Conservation (phyloP, 2,888 invertebrate genomes). For the Trichogramma dendrolimi region DNA sequence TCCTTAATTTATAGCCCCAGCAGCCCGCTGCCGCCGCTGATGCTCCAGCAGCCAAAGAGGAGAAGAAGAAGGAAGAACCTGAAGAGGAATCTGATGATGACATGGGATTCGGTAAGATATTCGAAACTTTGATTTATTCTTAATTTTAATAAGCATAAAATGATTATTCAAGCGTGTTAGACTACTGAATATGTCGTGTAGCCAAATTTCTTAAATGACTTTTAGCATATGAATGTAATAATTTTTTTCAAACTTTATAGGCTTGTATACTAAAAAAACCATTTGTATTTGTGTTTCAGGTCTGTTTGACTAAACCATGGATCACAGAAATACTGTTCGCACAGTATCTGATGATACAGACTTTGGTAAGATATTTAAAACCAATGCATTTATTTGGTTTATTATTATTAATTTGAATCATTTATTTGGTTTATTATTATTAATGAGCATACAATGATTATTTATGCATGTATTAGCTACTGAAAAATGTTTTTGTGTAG, state of each 20-base stretch:
- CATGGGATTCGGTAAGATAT: slow-evolving; percentile 80
- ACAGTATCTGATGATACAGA: no score
- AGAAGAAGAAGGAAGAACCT: slow-evolving; percentile 75
- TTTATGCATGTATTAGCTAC: slow-evolving; percentile 61
- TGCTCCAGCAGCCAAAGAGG: slow-evolving; percentile 64
- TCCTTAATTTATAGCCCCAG: slow-evolving; percentile 32
- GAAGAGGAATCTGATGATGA: slow-evolving; percentile 85
- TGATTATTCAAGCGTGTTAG: slow-evolving; percentile 61
- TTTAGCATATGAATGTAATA: slow-evolving; percentile 19
- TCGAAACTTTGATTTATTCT: slow-evolving; percentile 12
- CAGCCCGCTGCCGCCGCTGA: slow-evolving; percentile 60
- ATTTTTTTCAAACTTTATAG: slow-evolving; percentile 4
- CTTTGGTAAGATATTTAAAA: neutral
- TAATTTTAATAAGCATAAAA: slow-evolving; percentile 31
- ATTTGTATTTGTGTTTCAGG: slow-evolving; percentile 59
- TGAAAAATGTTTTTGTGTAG: slow-evolving; percentile 43
- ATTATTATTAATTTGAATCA: slow-evolving; percentile 25
- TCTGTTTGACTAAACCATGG: slow-evolving; percentile 66
- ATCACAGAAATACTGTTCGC: no score
- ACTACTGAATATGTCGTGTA: slow-evolving; percentile 53
- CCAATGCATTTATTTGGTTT: slow-evolving; percentile 23
- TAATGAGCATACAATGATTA: slow-evolving; percentile 52
- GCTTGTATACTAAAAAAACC: slow-evolving; percentile 18
- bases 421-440: slow-evolving; percentile 24
- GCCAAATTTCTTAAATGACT: slow-evolving; percentile 39